Base-by-base conservation (phyloP, 2,797 vertebrate genomes). In the Esox masquinongy region DNA sequence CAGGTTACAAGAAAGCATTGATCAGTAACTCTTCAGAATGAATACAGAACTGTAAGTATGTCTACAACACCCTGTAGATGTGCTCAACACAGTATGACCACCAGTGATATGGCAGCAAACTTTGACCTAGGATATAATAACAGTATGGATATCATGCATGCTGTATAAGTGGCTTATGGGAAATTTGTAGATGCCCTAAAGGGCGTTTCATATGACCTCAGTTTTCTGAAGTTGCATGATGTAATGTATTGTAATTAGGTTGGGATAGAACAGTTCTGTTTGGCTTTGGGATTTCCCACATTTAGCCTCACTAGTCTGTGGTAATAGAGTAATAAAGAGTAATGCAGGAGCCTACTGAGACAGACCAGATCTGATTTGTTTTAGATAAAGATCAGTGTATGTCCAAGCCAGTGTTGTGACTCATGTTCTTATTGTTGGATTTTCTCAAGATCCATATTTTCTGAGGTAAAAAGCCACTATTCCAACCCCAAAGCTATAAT, bases 171-270 rank as follows among this genome's bases (percentile, higher is more conserved):
- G 73, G 75, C 11, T 70, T 67, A 70, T 70, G 31, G 74, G 78
- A 81, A 74, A n/a, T 51, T 75, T 68, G 29, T 9, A 14, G 36
- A 75, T 76, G 79, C 74, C 70, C 75, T 80, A 17, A 43, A 75
- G 78, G 79, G 76, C 67, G 77, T 80, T 74, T 74, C 34, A 14
- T 72, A 75, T 84, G 86, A 85, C 76, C 78, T 85, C 84, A 84
- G 77, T 69, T 68, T 56, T 47, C 73, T 79, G 56, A 86, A 78
- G 79, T 24, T 69, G 22, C 77, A 88, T 84, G 83, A 84, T 82
- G 83, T 88, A 80, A 85, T 72, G 68, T 75, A 63, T 68, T 70
- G 68, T 74, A 75, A 80, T 83, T 80, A 77, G 64, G 66, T 75
- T 79, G 72, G 74, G 83, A 49, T 73, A 81, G 80, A 84, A 74